These are phyloP conservation scores for Caenorhabditis brenneri DNA, from an alignment of 1,140 invertebrate genomes.

Conservation along the genomic window DNA sequence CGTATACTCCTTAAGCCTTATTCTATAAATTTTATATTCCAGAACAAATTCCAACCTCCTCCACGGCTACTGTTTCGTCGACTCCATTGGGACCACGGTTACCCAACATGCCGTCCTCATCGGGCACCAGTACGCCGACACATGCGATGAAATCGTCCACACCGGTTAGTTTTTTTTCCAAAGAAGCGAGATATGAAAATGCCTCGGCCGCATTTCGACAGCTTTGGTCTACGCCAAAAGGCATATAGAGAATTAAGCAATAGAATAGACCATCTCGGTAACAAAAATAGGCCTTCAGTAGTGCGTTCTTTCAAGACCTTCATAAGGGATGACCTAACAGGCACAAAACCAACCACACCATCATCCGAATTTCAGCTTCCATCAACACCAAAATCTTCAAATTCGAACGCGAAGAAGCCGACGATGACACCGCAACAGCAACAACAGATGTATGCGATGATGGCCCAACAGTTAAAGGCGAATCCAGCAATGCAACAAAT, in stretches of 20 bases:
- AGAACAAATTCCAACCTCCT: background rate
- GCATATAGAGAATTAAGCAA: no score
- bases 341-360: no score
- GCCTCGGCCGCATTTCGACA: no score
- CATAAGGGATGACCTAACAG: no score
- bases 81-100: background rate
- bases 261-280: no score
- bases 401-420: background rate
- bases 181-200: no score
- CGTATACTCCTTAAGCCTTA: no score
- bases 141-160: background rate
- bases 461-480: background rate
- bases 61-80: background rate
- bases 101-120: background rate
- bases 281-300: no score
- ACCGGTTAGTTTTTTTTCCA: background rate
- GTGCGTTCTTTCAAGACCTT: no score
- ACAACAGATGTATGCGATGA: background rate
- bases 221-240: no score
- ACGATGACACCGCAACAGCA: background rate
- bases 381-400: background rate
- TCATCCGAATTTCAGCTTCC: background rate
- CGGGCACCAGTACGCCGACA: background rate
- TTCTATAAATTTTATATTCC: no score
- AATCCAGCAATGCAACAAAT: constrained; percentile 2